phyloP scores from a whole-genome alignment of 2,113 vertebrate genomes.

The Chionodraco myersi region DNA sequence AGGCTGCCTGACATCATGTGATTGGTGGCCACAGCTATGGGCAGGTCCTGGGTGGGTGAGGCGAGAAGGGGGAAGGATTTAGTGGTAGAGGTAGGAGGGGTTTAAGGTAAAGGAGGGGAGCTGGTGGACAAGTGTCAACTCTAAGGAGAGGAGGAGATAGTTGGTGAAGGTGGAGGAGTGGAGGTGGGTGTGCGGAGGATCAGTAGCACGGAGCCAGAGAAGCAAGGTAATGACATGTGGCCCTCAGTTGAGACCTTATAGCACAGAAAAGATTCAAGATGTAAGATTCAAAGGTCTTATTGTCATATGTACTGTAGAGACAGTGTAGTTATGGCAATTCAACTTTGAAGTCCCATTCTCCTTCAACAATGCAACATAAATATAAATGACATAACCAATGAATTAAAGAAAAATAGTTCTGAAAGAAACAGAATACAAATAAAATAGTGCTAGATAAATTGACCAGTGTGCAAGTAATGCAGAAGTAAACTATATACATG shows the following conservation, averaged over 20 bases:
- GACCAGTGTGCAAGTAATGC: too few species aligned
- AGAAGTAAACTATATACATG: too few species aligned
- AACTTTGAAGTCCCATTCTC: too few species aligned
- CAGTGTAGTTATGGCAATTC: too few species aligned
- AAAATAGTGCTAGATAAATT: too few species aligned
- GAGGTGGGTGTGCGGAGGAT: slow-evolving; percentile 30
- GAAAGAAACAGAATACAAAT: background rate
- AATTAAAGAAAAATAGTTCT: too few species aligned
- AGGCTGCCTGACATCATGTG: slow-evolving; percentile 78
- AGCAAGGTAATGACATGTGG: slow-evolving; percentile 31
- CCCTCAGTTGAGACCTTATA: slow-evolving; percentile 4
- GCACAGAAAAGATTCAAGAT: slow-evolving; percentile 1
- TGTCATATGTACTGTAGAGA: too few species aligned
- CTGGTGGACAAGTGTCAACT: slow-evolving; percentile 49
- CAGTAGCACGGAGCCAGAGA: slow-evolving; percentile 3
- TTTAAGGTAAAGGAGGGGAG: slow-evolving; percentile 46
- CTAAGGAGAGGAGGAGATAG: slow-evolving; percentile 34
- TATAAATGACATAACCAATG: too few species aligned
- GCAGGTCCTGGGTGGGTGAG: slow-evolving; percentile 38
- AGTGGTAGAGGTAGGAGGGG: slow-evolving; percentile 30
- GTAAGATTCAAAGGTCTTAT: too few species aligned
- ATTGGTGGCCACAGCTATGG: slow-evolving; percentile 78
- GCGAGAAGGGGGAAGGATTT: slow-evolving; percentile 18
- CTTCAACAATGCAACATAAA: too few species aligned
- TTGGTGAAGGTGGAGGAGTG: slow-evolving; percentile 34